Percentiles rank a stretch among this genome's conserved stretches.
These are phyloP conservation scores for Palaemon carinicauda DNA, from an alignment of 1,140 invertebrate species.

Conservation along the genomic window DNA sequence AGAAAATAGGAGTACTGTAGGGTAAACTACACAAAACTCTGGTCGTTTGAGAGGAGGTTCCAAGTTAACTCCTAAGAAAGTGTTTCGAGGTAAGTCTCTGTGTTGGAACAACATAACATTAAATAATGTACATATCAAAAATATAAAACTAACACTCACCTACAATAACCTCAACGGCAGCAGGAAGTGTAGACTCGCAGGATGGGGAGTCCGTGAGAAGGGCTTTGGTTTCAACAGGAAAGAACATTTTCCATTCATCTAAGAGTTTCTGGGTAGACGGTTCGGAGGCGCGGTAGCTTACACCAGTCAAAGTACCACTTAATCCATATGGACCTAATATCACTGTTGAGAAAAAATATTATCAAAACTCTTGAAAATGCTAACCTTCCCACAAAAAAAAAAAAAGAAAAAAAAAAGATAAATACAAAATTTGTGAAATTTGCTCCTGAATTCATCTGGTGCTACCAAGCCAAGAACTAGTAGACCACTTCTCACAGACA, in stretches of 20 bases:
- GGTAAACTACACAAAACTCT: too few relatives aligned
- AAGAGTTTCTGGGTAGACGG: conserved; percentile 79
- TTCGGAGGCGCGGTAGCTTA: conserved; percentile 79
- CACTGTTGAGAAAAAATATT: conserved; percentile 70
- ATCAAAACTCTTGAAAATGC: neutral
- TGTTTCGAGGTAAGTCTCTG: too few relatives aligned
- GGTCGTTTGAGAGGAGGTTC: too few relatives aligned
- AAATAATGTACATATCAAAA: too few relatives aligned
- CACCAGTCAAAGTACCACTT: conserved; percentile 88
- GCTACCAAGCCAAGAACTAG: too few relatives aligned
- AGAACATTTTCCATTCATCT: conserved; percentile 94
- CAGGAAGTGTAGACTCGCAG: conserved; percentile 69
- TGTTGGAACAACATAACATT: neutral
- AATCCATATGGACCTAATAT: conserved; percentile 94
- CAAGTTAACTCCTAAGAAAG: too few relatives aligned
- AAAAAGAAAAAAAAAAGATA: too few relatives aligned
- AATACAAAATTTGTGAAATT: too few relatives aligned
- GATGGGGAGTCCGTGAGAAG: conserved; percentile 36
- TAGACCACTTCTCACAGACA: too few relatives aligned
- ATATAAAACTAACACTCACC: conserved; percentile 65
- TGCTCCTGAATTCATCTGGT: too few relatives aligned
- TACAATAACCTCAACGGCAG: conserved; percentile 76
- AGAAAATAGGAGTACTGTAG: too few relatives aligned
- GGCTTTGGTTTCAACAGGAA: conserved; percentile 73
- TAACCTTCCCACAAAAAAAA: too few relatives aligned